Percentiles rank a stretch among this genome's conserved stretches.
Evolutionary conservation across 2,888 invertebrate species (phyloP).

Genomic region (Leptinotarsa haldemani): DNA sequence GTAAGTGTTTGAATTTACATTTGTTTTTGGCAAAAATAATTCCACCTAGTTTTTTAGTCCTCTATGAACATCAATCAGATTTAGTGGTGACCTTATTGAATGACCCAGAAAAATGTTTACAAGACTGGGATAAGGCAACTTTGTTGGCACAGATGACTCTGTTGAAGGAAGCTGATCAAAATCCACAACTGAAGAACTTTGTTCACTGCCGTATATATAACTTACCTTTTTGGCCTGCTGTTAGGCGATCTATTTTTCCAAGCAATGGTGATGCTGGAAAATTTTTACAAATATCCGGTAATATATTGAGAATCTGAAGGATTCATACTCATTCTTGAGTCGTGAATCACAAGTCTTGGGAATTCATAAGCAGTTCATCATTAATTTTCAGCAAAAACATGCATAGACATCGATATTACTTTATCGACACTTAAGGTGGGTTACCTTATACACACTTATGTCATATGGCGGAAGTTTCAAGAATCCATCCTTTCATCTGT

Average conservation of each 20-base stretch:
- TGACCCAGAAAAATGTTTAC: slow-evolving; percentile 72
- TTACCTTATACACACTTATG: too few relatives aligned
- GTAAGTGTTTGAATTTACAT: slow-evolving; percentile 66
- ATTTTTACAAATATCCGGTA: slow-evolving; percentile 80
- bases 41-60: slow-evolving; percentile 74
- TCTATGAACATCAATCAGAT: slow-evolving; percentile 77
- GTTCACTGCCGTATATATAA: slow-evolving; percentile 76
- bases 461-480: too few relatives aligned
- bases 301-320: background rate
- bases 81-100: slow-evolving; percentile 76
- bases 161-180: slow-evolving; percentile 61
- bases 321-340: background rate
- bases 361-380: too few relatives aligned
- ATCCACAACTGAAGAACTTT: slow-evolving; percentile 68
- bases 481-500: too few relatives aligned
- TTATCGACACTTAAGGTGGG: too few relatives aligned
- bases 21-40: background rate
- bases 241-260: slow-evolving; percentile 76
- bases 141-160: slow-evolving; percentile 72
- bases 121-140: slow-evolving; percentile 73
- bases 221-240: slow-evolving; percentile 77
- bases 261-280: slow-evolving; percentile 77
- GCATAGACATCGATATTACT: too few relatives aligned
- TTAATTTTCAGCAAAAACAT: too few relatives aligned
- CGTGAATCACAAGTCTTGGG: too few relatives aligned